Conservation (phyloP, 2,888 invertebrate genomes). For the Cryptosula pallasiana region DNA sequence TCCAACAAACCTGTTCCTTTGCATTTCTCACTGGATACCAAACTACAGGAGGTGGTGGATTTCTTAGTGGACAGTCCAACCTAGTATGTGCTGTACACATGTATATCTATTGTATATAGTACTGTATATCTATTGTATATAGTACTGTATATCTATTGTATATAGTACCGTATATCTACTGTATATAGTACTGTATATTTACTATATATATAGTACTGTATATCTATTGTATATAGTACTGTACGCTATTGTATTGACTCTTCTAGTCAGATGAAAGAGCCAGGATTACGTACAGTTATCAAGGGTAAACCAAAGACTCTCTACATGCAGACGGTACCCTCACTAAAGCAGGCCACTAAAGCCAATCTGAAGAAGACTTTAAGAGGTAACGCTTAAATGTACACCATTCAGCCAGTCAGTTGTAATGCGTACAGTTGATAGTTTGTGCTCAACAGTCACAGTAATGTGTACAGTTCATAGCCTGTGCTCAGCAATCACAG, state of each 20-base stretch:
- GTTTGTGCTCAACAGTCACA: too few species aligned
- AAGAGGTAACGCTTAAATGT: too few species aligned
- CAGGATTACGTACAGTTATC: slow-evolving; percentile 66
- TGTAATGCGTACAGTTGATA: too few species aligned
- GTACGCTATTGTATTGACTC: not conserved
- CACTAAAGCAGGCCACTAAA: slow-evolving; percentile 82
- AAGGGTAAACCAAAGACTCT: slow-evolving; percentile 81
- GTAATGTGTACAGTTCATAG: too few species aligned
- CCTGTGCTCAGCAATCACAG: too few species aligned
- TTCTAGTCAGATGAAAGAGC: slow-evolving; percentile 77
- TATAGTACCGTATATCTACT: too few species aligned
- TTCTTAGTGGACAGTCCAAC: slow-evolving; percentile 69
- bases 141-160: slow-evolving; percentile 25
- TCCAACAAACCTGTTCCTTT: slow-evolving; percentile 47
- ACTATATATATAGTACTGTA: too few species aligned
- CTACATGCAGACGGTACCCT: slow-evolving; percentile 85
- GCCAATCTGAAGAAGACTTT: slow-evolving; percentile 82
- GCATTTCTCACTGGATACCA: slow-evolving; percentile 57
- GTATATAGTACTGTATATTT: too few species aligned
- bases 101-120: not conserved
- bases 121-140: slow-evolving; percentile 14
- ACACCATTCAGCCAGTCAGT: too few species aligned
- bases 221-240: too few species aligned
- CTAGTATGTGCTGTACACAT: slow-evolving; percentile 56
- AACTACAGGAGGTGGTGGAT: slow-evolving; percentile 74